Base-by-base conservation (phyloP, 2,797 vertebrate species). In the Schizopygopsis pylzovi region DNA sequence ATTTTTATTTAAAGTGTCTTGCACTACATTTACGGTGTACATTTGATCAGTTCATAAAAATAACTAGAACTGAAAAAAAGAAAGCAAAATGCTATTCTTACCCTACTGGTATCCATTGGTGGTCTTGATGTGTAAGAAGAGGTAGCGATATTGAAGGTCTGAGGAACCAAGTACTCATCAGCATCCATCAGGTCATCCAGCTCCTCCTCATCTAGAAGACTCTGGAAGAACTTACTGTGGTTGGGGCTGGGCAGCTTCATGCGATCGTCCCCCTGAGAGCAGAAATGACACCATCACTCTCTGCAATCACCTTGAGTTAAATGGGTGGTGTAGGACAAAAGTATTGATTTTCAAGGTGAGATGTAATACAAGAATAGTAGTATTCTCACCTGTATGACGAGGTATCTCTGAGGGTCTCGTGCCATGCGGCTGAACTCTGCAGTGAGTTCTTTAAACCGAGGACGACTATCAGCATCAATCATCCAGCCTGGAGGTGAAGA, bases 371-470 rank as follows among this genome's bases (percentile, higher is more conserved):
- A 67, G 76, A 87, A 80, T 79, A 79, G 37, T 67, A 0, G 20
- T 22, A 71, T 79, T 71, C 73, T 28, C n/a, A 99, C 98, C 96
- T 99, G 97, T 93, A 99, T 99, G 72, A 99, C 98, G n/a, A 99
- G 96, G 89, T 99, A 99, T 86, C 98, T 95, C 91, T 99, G 98
- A 78, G 98, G 98, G 92, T 99, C 98, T 85, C 98, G 96, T 86
- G 98, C 98, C 98, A 99, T 99, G 90, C 98, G 95, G 78, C 97
- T 98, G 94, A 99, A 99, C 93, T 99, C 98, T 6, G 97, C 97
- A 72, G 97, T 98, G 83, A 99, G 93, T 90, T 99, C 98, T 92
- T 99, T 99, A 94, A 99, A 99, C 94, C 98, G 98, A 0, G 98
- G 98, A 85, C 98, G 93, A 93, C 98, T 99, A 92, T 99, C 98